phyloP scores from a whole-genome alignment of 2,113 vertebrate species.

The Phaethon lepturus region DNA sequence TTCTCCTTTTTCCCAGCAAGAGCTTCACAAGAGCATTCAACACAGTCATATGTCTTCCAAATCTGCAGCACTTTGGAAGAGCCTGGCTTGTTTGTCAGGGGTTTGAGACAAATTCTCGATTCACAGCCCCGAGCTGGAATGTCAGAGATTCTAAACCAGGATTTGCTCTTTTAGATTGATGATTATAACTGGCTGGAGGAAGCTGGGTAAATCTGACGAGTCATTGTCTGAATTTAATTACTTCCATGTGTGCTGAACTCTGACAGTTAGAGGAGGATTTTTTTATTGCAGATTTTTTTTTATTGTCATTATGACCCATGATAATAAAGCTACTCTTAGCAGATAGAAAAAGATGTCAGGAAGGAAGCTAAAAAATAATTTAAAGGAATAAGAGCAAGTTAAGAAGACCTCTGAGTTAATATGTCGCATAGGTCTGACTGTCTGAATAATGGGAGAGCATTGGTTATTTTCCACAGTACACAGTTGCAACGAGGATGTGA shows the following conservation, averaged over 20 bases:
- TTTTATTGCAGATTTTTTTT: neutral
- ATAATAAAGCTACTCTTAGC: neutral
- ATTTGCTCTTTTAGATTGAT: neutral
- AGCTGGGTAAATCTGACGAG: neutral
- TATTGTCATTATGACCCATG: neutral
- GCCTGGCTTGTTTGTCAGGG: neutral
- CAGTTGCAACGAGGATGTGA: neutral
- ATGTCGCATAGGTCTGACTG: neutral
- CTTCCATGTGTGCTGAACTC: neutral
- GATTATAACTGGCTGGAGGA: neutral
- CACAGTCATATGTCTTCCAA: neutral
- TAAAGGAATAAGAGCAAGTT: neutral
- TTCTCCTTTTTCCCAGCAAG: neutral
- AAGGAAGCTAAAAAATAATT: neutral
- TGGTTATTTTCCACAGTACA: neutral
- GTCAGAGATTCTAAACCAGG: neutral
- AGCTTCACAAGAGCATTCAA: neutral
- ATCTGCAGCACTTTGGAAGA: neutral
- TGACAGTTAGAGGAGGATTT: neutral
- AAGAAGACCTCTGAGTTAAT: neutral
- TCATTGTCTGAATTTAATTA: neutral
- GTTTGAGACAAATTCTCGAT: neutral
- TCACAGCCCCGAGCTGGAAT: neutral
- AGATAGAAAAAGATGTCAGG: neutral
- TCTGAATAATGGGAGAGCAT: neutral